phyloP scores from a whole-genome alignment of 2,888 invertebrate species.

The Meteorus cinctellus region DNA sequence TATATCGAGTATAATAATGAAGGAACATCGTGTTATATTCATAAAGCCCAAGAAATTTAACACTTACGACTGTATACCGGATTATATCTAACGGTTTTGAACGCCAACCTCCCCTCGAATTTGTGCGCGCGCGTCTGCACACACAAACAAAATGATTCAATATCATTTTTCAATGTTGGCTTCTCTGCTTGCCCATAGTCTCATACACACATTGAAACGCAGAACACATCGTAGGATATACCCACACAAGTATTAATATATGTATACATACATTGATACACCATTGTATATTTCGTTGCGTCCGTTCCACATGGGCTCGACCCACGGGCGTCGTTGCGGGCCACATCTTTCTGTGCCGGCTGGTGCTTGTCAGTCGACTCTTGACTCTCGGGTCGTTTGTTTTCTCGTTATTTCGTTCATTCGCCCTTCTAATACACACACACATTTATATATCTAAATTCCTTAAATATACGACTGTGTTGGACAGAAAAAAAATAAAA shows the following conservation, averaged over 20 bases:
- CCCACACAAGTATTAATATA: background rate
- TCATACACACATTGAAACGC: background rate
- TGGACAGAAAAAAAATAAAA: too few species aligned
- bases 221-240: background rate
- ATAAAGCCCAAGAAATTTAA: too few species aligned
- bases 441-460: background rate
- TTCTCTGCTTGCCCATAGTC: background rate
- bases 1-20: too few species aligned
- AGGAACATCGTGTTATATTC: too few species aligned
- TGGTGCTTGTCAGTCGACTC: constrained; percentile 63
- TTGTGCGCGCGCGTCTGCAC: background rate
- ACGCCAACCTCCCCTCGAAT: background rate
- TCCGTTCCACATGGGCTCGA: constrained; percentile 14
- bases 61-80: background rate
- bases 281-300: background rate
- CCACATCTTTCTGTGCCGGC: constrained; percentile 4
- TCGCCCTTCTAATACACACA: background rate
- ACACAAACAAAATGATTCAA: constrained; percentile 7
- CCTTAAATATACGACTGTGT: too few species aligned
- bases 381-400: constrained; percentile 58
- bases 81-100: constrained; percentile 8
- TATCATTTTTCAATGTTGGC: background rate
- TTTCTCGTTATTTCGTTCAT: background rate
- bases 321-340: constrained; percentile 15
- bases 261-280: constrained; percentile 10